Evolutionary conservation across 2,797 vertebrate species (phyloP).

Genomic region (Bradypus variegatus): DNA sequence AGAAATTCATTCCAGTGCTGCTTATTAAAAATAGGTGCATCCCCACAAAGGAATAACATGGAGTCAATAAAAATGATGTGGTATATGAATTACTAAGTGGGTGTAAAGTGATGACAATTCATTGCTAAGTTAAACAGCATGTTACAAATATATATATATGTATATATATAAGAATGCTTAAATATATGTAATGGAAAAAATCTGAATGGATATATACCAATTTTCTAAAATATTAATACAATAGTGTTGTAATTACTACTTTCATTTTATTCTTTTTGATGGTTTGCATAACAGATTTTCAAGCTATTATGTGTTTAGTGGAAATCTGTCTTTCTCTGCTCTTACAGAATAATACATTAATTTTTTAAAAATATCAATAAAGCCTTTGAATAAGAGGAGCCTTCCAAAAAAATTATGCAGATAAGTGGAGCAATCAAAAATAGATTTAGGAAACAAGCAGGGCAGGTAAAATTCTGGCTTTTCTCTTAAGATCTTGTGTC

Average conservation of each 20-base stretch:
- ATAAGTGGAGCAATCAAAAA: background rate
- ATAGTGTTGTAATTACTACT: background rate
- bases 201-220: background rate
- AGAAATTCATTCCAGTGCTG: background rate
- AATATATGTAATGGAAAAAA: background rate
- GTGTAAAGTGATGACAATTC: background rate
- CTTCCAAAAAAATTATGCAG: background rate
- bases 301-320: background rate
- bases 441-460: background rate
- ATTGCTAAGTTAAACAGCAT: background rate
- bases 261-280: background rate
- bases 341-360: background rate
- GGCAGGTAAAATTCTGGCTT: background rate
- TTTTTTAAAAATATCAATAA: background rate
- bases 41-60: background rate
- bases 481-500: background rate
- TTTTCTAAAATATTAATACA: background rate
- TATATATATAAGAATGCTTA: background rate
- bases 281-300: background rate
- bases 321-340: background rate
- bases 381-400: background rate
- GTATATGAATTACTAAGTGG: background rate
- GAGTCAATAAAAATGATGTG: background rate
- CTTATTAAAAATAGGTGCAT: background rate
- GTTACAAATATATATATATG: background rate